Conservation (phyloP, 2,888 invertebrate genomes). For the Hydropsyche betteni region DNA sequence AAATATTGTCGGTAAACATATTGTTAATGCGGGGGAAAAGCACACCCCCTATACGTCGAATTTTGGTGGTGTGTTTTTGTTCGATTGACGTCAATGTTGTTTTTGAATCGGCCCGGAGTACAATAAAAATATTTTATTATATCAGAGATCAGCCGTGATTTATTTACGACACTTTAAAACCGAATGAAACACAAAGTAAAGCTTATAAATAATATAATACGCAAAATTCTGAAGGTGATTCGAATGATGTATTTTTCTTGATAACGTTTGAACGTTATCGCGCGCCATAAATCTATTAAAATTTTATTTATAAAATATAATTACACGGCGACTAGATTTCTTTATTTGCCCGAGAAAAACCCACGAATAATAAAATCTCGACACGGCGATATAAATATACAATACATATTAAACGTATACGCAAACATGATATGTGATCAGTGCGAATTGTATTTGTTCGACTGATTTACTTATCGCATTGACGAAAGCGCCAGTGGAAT, state of each 20-base stretch:
- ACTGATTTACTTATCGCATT: constrained; percentile 7
- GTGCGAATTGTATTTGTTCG: no score
- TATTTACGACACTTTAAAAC: constrained; percentile 32
- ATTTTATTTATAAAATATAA: constrained; percentile 29
- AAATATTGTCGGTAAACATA: constrained; percentile 39
- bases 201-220: constrained; percentile 1
- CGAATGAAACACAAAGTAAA: not conserved
- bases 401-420: no score
- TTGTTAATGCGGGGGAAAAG: constrained; percentile 8
- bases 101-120: constrained; percentile 6
- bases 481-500: not conserved
- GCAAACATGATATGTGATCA: no score
- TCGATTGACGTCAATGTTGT: constrained; percentile 29
- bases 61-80: no score
- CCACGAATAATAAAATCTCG: not conserved
- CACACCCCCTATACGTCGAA: no score
- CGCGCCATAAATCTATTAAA: constrained; percentile 34
- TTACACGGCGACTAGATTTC: constrained; percentile 29
- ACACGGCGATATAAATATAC: not conserved
- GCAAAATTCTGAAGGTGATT: constrained; percentile 34
- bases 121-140: constrained; percentile 33
- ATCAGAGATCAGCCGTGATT: constrained; percentile 37
- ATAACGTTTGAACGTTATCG: constrained; percentile 35
- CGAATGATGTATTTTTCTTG: constrained; percentile 34
- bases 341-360: constrained; percentile 32